phyloP scores from a whole-genome alignment of 2,113 vertebrate species.

The Camelus bactrianus region DNA sequence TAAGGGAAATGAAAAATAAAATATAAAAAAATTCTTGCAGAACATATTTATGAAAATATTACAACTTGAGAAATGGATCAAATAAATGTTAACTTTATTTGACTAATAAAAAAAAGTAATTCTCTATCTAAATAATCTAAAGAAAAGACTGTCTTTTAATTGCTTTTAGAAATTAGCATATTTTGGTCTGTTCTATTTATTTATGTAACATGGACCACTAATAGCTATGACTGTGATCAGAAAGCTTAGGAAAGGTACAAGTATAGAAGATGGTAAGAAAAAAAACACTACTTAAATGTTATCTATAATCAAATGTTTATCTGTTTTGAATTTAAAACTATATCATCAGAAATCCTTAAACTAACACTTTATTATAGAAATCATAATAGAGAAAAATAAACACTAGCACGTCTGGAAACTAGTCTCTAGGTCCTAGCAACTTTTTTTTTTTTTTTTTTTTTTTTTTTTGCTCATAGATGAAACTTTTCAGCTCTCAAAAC shows the following conservation, averaged over 20 bases:
- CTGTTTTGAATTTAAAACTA: slow-evolving; percentile 23
- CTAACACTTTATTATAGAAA: background rate
- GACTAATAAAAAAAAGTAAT: slow-evolving; percentile 25
- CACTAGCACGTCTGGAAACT: background rate
- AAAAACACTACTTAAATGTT: background rate
- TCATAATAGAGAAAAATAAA: background rate
- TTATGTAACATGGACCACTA: background rate
- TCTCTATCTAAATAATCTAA: background rate
- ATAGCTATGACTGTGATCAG: background rate
- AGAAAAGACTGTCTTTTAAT: background rate
- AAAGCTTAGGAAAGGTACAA: slow-evolving; percentile 30
- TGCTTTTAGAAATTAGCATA: slow-evolving; percentile 21
- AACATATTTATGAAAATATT: slow-evolving; percentile 10
- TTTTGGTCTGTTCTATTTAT: background rate
- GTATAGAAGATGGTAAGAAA: background rate
- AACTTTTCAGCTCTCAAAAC: background rate
- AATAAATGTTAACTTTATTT: slow-evolving; percentile 13
- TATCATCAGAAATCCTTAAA: background rate
- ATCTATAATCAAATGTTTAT: background rate
- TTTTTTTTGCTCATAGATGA: background rate
- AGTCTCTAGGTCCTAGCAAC: background rate
- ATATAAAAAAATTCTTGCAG: background rate
- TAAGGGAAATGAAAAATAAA: background rate
- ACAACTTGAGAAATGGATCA: background rate
- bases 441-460: background rate